Evolutionary conservation across 1,140 invertebrate genomes (phyloP).

Genomic region (Drosophila kurseongensis): DNA sequence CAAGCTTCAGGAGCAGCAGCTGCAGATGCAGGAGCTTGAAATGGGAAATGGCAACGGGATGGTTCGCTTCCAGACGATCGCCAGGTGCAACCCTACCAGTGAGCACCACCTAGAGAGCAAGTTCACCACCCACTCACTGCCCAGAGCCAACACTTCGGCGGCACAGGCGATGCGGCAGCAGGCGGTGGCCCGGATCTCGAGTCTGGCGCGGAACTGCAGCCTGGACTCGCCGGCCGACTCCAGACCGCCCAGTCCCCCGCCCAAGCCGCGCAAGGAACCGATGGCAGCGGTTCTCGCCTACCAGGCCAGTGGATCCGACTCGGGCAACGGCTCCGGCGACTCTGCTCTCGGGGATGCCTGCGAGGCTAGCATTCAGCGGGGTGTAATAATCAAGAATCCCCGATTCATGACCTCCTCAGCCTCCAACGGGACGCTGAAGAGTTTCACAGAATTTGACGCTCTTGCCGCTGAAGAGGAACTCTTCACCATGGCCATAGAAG

Average conservation of each 20-base stretch:
- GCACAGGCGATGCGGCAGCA: constrained; percentile 62
- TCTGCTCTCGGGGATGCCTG: constrained; percentile 88
- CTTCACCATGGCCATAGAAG: constrained; percentile 87
- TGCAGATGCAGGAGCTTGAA: constrained; percentile 19
- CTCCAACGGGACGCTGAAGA: constrained; percentile 87
- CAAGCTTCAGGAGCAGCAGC: constrained; percentile 66
- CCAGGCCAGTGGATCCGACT: constrained; percentile 93
- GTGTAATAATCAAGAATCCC: constrained; percentile 87
- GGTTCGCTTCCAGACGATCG: constrained; percentile 74
- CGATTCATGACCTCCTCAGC: constrained; percentile 85
- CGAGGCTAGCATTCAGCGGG: constrained; percentile 81
- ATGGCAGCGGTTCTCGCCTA: constrained; percentile 87
- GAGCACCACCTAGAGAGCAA: constrained; percentile 80
- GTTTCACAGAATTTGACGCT: constrained; percentile 88
- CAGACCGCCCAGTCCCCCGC: constrained; percentile 86
- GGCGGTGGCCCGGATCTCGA: constrained; percentile 71
- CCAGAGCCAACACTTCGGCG: constrained; percentile 79
- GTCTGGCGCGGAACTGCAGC: constrained; percentile 86
- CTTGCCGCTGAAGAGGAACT: constrained; percentile 87
- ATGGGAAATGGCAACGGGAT: constrained; percentile 64
- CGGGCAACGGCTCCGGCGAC: constrained; percentile 94
- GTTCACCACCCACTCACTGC: constrained; percentile 87
- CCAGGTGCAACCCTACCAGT: constrained; percentile 69
- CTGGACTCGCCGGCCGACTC: constrained; percentile 58
- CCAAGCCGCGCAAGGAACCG: constrained; percentile 87